phyloP scores from a whole-genome alignment of 2,888 invertebrate species.

The Mimachlamys varia region DNA sequence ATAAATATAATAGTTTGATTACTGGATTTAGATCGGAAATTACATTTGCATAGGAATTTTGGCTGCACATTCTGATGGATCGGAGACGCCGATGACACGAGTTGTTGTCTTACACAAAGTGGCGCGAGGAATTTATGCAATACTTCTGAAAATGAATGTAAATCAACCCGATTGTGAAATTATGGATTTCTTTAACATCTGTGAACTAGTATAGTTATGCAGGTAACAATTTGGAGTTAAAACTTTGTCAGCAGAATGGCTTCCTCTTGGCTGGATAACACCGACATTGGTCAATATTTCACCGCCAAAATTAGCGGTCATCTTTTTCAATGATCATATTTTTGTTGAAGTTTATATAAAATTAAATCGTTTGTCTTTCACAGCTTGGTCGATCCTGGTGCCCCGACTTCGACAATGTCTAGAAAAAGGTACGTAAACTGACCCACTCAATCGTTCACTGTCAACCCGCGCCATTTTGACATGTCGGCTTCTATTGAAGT shows the following conservation, averaged over 20 bases:
- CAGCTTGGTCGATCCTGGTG: constrained; percentile 42
- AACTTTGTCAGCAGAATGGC: not conserved
- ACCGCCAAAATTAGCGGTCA: not conserved
- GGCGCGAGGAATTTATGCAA: not conserved
- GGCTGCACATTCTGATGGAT: constrained; percentile 25
- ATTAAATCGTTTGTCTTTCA: constrained; percentile 41
- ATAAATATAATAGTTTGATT: not conserved
- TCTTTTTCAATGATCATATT: not conserved
- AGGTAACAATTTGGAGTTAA: not conserved
- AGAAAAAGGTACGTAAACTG: constrained; percentile 69
- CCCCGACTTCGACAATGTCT: constrained; percentile 62
- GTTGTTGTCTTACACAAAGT: not conserved
- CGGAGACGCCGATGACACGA: constrained; percentile 5
- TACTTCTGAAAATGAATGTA: not conserved
- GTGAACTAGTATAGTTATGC: not conserved
- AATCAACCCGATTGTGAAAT: not conserved
- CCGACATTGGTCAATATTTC: not conserved
- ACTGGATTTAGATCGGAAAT: constrained; percentile 2
- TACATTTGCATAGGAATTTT: constrained; percentile 15
- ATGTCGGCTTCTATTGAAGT: constrained; percentile 39
- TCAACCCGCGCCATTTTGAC: constrained; percentile 65
- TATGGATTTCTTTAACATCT: constrained; percentile 3
- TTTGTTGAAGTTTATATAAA: not conserved
- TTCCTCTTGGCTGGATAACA: not conserved
- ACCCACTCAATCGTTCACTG: constrained; percentile 33